phyloP scores from a whole-genome alignment of 2,113 vertebrate species.

The Poeciliopsis retropinna region DNA sequence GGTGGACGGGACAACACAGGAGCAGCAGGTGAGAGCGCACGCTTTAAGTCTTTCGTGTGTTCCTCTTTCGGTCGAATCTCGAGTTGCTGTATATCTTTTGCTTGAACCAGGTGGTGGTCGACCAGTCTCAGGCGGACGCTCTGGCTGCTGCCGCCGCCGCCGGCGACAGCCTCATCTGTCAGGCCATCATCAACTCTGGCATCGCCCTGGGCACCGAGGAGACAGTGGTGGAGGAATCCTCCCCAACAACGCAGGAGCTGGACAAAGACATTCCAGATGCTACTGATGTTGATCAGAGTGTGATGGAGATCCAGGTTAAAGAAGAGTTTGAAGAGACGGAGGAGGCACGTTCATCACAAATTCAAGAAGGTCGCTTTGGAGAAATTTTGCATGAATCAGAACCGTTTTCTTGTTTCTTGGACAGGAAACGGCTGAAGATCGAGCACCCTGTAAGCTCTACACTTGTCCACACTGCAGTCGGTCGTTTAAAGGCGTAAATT shows the following conservation, averaged over 20 bases:
- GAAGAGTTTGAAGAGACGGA: slow-evolving; percentile 81
- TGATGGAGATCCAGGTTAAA: slow-evolving; percentile 80
- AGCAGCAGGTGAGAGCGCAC: slow-evolving; percentile 64
- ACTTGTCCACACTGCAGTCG: slow-evolving; percentile 90
- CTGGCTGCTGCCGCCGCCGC: slow-evolving; percentile 71
- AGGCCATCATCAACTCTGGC: slow-evolving; percentile 94
- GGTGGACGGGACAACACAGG: slow-evolving; percentile 75
- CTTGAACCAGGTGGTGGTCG: slow-evolving; percentile 68
- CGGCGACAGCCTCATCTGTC: slow-evolving; percentile 89
- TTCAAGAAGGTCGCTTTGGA: not conserved
- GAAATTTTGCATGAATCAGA: not conserved
- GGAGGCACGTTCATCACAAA: slow-evolving; percentile 54
- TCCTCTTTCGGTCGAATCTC: not conserved
- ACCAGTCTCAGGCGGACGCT: slow-evolving; percentile 71
- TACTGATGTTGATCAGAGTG: slow-evolving; percentile 51
- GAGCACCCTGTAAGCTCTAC: slow-evolving; percentile 68
- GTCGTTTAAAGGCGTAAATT: slow-evolving; percentile 84
- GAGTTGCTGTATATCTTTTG: not conserved
- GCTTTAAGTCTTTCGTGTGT: not conserved
- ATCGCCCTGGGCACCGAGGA: slow-evolving; percentile 85
- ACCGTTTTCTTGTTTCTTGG: not conserved
- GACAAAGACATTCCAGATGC: slow-evolving; percentile 62
- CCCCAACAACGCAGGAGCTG: slow-evolving; percentile 68
- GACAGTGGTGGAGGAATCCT: slow-evolving; percentile 65
- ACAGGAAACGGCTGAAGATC: slow-evolving; percentile 68